Evolutionary conservation across 2,113 vertebrate species (phyloP), one percentile per base, ranked within the genome.

Genomic region (Piaya cayana): DNA sequence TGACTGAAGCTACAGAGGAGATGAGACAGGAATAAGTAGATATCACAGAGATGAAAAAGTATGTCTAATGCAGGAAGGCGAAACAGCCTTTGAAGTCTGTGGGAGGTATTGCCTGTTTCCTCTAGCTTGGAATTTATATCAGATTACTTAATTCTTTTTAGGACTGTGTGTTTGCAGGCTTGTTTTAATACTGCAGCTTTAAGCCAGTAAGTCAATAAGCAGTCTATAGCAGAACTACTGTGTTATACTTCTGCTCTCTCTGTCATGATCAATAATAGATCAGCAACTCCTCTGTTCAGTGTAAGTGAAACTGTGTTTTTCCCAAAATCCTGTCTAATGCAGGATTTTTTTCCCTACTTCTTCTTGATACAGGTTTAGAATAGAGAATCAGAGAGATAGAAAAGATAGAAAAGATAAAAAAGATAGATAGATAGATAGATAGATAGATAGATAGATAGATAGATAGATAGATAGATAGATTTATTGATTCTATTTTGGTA

Each of bases 51-150:
- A 96, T 72, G 86, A 95, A 82, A 86, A 74, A 70, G 26, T 86
- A 36, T 1, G 23, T 72, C 78, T 97, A 47, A 37, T 55, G 62
- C 49, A 84, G 67, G 32, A 69, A 76, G 6, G 8, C 0, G 1
- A 71, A 76, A 53, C 58, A 87, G 75, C 67, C 91, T 95, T 95
- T 96, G 84, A 96, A 93, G 87, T 86, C 95, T 52, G 87, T 96
- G 75, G 95, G 93, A 91, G 86, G 82, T 59, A 63, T 45, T 49
- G 71, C 26, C 82, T 88, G 79, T 86, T 90, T 74, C 85, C 87
- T 90, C 47, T 76, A 94, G 90, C 91, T 93, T 59, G 11, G 56
- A 64, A 86, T 96, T 95, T 90, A 63, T 72, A 69, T 91, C 84
- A 82, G 39, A 55, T 77, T 62, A 85, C 52, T 95, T 82, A 87